These are phyloP conservation scores for Arenicola marina DNA, from an alignment of 2,888 invertebrate genomes.

Conservation along the genomic window DNA sequence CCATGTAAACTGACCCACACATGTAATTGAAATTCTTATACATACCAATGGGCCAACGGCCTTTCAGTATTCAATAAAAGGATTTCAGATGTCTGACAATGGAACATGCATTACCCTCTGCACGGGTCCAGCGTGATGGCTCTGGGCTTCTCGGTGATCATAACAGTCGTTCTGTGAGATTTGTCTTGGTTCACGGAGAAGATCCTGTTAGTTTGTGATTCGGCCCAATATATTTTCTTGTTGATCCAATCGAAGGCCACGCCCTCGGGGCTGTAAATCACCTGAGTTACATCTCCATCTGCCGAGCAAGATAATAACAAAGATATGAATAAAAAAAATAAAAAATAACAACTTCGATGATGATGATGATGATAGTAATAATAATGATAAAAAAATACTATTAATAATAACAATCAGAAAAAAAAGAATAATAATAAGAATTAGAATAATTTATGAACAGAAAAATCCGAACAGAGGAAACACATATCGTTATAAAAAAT, in stretches of 20 bases:
- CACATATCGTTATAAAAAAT: too few relatives aligned
- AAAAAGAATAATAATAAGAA: too few relatives aligned
- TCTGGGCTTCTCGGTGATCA: conserved; percentile 87
- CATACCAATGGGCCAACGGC: too few relatives aligned
- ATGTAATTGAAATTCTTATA: too few relatives aligned
- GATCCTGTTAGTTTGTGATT: conserved; percentile 70
- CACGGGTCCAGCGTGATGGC: conserved; percentile 97
- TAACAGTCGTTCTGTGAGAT: conserved; percentile 82
- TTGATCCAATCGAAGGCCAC: conserved; percentile 88
- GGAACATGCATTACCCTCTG: conserved; percentile 69
- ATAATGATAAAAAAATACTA: too few relatives aligned
- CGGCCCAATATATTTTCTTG: conserved; percentile 97
- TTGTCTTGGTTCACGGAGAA: conserved; percentile 80
- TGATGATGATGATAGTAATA: too few relatives aligned
- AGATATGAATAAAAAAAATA: not conserved
- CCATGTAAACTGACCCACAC: too few relatives aligned
- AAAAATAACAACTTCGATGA: too few relatives aligned
- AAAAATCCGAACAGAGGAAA: too few relatives aligned
- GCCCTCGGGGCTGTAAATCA: conserved; percentile 33
- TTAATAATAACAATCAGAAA: too few relatives aligned
- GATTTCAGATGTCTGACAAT: not conserved
- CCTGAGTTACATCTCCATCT: conserved; percentile 1
- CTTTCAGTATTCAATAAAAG: too few relatives aligned
- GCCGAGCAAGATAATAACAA: not conserved
- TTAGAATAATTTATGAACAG: too few relatives aligned